Conservation (phyloP, 2,888 invertebrate species). For the Phortica okadai region DNA sequence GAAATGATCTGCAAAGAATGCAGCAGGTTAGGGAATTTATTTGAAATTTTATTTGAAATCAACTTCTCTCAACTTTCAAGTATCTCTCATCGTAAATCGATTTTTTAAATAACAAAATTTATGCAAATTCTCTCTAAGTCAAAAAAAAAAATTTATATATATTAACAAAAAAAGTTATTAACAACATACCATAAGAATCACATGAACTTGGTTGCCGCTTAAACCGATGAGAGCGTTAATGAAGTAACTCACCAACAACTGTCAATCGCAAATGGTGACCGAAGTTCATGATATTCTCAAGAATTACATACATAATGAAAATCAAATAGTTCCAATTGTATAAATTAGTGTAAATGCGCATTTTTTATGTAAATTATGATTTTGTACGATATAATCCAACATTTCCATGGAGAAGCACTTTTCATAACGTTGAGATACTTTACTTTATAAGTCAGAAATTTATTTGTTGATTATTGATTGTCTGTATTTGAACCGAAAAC, state of each 20-base stretch:
- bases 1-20: conserved; percentile 89
- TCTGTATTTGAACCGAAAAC: too few species aligned
- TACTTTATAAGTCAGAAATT: too few species aligned
- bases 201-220: not conserved
- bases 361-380: conserved; percentile 47
- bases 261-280: not conserved
- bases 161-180: conserved; percentile 17
- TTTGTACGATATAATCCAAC: conserved; percentile 4
- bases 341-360: conserved; percentile 62
- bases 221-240: not conserved
- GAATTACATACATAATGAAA: not conserved
- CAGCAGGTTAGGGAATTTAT: conserved; percentile 84
- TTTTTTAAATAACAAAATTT: conserved; percentile 40
- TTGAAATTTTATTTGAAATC: conserved; percentile 74
- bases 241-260: not conserved
- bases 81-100: conserved; percentile 72
- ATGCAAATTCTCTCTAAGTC: conserved; percentile 65
- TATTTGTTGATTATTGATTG: too few species aligned
- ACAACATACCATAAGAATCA: not conserved
- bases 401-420: not conserved
- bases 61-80: conserved; percentile 73
- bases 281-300: not conserved
- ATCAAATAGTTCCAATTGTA: conserved; percentile 47
- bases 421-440: conserved; percentile 27
- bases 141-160: conserved; percentile 1